Evolutionary conservation across 2,113 vertebrate species (phyloP), one percentile per base, ranked within the genome.

Genomic region (Rhea pennata): DNA sequence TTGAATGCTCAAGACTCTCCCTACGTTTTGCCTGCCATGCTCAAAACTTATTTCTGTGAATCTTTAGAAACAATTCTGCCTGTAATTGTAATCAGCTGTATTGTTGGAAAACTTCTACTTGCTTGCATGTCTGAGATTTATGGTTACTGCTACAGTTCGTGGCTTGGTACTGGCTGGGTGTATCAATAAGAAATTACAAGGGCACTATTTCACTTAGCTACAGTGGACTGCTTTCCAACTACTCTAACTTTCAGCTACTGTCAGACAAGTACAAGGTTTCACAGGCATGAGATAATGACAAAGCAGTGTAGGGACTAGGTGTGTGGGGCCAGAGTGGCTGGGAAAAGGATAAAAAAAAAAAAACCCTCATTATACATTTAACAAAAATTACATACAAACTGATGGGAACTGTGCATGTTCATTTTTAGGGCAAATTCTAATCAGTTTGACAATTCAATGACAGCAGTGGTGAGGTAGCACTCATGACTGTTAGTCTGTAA

Each of bases 141-240:
- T 86, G 59, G 67, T 0, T 14, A 59, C 81, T 85, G 40, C 72
- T 79, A 39, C 42, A 74, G 23, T 91, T 95, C 27, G 42, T 59
- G 72, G 33, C 54, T 90, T 88, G 84, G 51, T 87, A 48, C 33
- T 2, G 12, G n/a, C 54, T 77, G 78, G 48, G 78, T 20, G 7
- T 84, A 71, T 89, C 64, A 59, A 6, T 76, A 76, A 95, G 75
- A 84, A 83, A 64, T 85, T 76, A 62, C 71, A 80, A 62, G 51
- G 39, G 23, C 91, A 59, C 82, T 94, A 44, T 66, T 92, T 93
- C 64, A 71, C 54, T 77, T 42, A 92, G 71, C 71, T 92, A 51
- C 40, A 48, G 83, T 96, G 94, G 91, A 82, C 53, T 53, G 19
- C 84, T 71, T 87, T 94, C 96, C 69, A 92, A 87, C 62, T 92